Base-by-base conservation (phyloP, 2,888 invertebrate genomes). In the Seira musarum region DNA sequence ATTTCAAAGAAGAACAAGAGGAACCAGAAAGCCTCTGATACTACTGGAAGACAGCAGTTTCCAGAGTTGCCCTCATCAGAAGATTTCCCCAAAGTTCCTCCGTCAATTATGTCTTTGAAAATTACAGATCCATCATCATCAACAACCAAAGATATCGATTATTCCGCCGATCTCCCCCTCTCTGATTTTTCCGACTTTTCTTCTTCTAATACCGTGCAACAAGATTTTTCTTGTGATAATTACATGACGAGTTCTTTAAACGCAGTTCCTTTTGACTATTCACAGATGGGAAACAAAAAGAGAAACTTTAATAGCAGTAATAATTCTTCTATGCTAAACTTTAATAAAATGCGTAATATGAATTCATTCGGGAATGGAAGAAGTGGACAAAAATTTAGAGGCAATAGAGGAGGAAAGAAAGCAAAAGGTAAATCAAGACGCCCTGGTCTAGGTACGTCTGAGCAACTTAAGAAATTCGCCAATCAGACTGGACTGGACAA, bases 241-340 rank as follows among this genome's bases (percentile, higher is more conserved):
- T 30, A 46, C 10, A 13, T 49, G 17, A 40, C 35, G 19, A 22
- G 8, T 17, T 21, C 63, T n/a, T 35, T 71, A 17, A 75, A 76
- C 57, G 79, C 82, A 21, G 71, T 82, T 13, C 82, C 82, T 13
- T 82, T 82, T 40, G 78, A 82, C 24, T 82, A 82, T 49, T 49
- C 73, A 0, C 72, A 79, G 67, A 72, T 78, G 30, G 46, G 22
- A n/a, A 74, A 75, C 21, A 75, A 67, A 49, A 67, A 13, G 35
- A 40, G 5, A 30, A 25, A 19, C 24, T 61, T 17, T 21, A 57
- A n/a, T n/a, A 15, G 10, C 17, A 57, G 17, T n/a, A 57, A 57
- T 17, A 57, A 8, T 3, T n/a, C 57, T n/a, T 57, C 57, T 5
- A 13, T 8, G 13, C n/a, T n/a, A n/a, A n/a, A n/a, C n/a, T n/a